Base-by-base conservation (phyloP, 1,140 invertebrate genomes). In the Triops cancriformis region DNA sequence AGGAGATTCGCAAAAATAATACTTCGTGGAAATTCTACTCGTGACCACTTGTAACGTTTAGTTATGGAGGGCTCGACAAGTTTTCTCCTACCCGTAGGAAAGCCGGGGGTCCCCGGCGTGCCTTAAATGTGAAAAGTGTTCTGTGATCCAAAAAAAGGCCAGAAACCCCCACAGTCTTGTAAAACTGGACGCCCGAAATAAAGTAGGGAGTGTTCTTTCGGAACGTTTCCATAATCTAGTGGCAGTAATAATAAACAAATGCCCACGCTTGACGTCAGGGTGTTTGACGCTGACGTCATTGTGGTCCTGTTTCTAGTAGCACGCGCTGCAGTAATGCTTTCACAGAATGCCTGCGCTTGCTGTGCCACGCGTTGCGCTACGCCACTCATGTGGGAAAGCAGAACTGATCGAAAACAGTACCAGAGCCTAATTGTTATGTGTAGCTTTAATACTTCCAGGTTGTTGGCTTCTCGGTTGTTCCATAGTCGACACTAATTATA, bases 321-420 rank as follows among this genome's bases (percentile, higher is more conserved):
- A 64, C 51, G 51, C 51, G 51, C 51, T 64, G 51, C 51, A 64
- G 51, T 64, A 64, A 64, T 64, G 51, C 51, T 64, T 64, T 64
- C 18, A 64, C 51, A 64, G 18, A 64, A n/a, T 64, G 18, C 51
- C 18, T 64, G 18, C 5, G 23, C 51, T 64, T 64, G 14, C 51
- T 64, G 23, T 23, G 51, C 18, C 51, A n/a, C 51, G 51, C 51
- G 51, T 64, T 64, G 51, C n/a, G 51, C 51, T 18, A 14, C 10
- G 51, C 51, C 14, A 3, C 51, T 10, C 51, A 23, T 23, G 51
- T 23, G 51, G n/a, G 51, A 64, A 64, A 64, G n/a, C 51, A 12
- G 18, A 5, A 14, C n/a, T 18, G 51, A 37, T 12, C 51, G 51
- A 23, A 64, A 64, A 64, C 51, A 23, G 31, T 64, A 9, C 14